phyloP scores from a whole-genome alignment of 2,888 invertebrate species.

The Sinopyrophorus schimmeli region DNA sequence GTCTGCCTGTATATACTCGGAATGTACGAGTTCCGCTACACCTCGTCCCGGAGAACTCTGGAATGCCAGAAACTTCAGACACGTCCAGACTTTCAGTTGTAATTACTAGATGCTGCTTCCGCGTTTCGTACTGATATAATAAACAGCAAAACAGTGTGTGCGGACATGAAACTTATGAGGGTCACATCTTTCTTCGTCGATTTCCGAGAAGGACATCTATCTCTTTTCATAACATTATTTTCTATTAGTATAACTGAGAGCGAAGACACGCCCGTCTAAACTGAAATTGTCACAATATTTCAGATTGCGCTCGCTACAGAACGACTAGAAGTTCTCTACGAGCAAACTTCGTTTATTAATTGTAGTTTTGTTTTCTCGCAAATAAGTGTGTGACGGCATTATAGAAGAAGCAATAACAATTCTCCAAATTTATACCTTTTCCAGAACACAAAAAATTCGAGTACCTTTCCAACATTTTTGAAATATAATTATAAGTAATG shows the following conservation, averaged over 20 bases:
- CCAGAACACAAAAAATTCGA: too few species aligned
- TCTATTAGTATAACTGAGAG: slow-evolving; percentile 21
- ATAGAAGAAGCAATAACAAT: too few species aligned
- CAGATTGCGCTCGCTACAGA: slow-evolving; percentile 47
- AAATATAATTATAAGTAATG: too few species aligned
- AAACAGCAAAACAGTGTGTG: slow-evolving; percentile 41
- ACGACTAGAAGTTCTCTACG: slow-evolving; percentile 47
- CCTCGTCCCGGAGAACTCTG: slow-evolving; percentile 44
- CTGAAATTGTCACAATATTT: slow-evolving; percentile 45
- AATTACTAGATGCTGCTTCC: slow-evolving; percentile 50
- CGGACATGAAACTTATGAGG: slow-evolving; percentile 38
- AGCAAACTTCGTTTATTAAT: slow-evolving; percentile 52
- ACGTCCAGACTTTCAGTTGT: slow-evolving; percentile 52
- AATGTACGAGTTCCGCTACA: slow-evolving; percentile 46
- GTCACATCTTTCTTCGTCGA: slow-evolving; percentile 29
- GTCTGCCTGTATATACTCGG: slow-evolving; percentile 41
- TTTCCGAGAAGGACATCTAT: slow-evolving; percentile 27
- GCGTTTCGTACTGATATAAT: slow-evolving; percentile 47
- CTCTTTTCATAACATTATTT: slow-evolving; percentile 18
- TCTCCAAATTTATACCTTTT: too few species aligned
- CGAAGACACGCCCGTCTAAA: slow-evolving; percentile 27
- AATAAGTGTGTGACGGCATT: slow-evolving; percentile 40
- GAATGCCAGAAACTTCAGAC: slow-evolving; percentile 52
- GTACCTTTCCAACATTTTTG: too few species aligned
- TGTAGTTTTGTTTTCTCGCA: slow-evolving; percentile 44